Evolutionary conservation across 1,140 invertebrate genomes (phyloP).

Genomic region (Pogonus chalceus): DNA sequence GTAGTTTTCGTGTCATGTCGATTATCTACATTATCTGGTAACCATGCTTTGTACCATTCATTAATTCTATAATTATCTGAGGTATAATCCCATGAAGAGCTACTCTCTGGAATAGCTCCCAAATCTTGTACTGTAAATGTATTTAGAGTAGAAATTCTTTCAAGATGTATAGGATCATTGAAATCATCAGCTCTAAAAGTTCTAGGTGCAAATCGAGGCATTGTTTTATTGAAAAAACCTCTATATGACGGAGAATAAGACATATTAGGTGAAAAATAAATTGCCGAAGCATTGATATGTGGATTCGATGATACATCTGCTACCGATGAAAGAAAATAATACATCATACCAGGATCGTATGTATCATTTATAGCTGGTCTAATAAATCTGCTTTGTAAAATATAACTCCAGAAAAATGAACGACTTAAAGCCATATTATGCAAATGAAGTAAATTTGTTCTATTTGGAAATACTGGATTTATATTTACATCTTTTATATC

Average conservation of each 20-base stretch:
- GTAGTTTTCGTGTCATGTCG: constrained; percentile 92
- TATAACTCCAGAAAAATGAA: constrained; percentile 93
- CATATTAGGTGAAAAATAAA: constrained; percentile 91
- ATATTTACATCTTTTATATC: constrained; percentile 92
- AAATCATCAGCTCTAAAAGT: constrained; percentile 87
- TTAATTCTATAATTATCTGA: constrained; percentile 84
- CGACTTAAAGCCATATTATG: constrained; percentile 93
- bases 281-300: constrained; percentile 83
- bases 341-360: constrained; percentile 96
- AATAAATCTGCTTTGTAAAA: constrained; percentile 84
- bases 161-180: constrained; percentile 86
- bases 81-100: constrained; percentile 76
- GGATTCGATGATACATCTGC: constrained; percentile 91
- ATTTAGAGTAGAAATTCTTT: constrained; percentile 83
- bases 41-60: constrained; percentile 83
- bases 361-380: constrained; percentile 81
- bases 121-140: constrained; percentile 76
- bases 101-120: constrained; percentile 64
- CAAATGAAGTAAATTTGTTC: constrained; percentile 83
- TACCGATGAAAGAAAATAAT: constrained; percentile 89
- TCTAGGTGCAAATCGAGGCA: constrained; percentile 89
- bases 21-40: constrained; percentile 73
- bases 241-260: constrained; percentile 91
- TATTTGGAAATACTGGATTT: constrained; percentile 90
- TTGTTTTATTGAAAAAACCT: constrained; percentile 94